phyloP scores from a whole-genome alignment of 2,797 vertebrate species.

The Microtus agrestis region DNA sequence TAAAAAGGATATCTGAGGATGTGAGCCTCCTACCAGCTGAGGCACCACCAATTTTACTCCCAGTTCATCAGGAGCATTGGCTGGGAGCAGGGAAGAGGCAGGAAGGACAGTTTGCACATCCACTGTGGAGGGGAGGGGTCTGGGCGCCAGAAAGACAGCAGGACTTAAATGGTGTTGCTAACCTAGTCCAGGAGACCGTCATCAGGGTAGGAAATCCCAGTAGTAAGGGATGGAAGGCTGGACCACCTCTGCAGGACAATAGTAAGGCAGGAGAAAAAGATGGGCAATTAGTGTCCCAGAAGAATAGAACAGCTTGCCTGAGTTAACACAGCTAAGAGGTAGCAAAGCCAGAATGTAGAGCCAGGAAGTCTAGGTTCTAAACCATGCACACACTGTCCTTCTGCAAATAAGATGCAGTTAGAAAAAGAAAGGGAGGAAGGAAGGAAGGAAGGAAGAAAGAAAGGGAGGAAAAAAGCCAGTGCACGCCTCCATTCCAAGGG shows the following conservation, averaged over 20 bases:
- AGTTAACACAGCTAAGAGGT: background rate
- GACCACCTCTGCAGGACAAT: background rate
- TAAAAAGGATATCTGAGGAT: background rate
- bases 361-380: background rate
- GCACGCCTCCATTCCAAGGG: background rate
- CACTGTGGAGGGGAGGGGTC: fast-evolving
- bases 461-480: background rate
- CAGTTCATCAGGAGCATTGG: background rate
- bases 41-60: fast-evolving
- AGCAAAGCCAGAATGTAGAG: background rate
- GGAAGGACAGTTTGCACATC: background rate
- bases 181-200: background rate
- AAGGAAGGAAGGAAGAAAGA: background rate
- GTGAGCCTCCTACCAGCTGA: background rate
- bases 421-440: background rate
- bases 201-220: background rate
- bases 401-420: background rate
- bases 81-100: background rate
- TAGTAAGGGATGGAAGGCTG: background rate
- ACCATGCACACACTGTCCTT: background rate
- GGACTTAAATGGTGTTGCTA: background rate
- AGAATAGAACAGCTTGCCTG: background rate
- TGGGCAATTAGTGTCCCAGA: background rate
- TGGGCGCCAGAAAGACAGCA: background rate
- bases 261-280: background rate